Percentiles rank a stretch among this genome's conserved stretches.
These are phyloP conservation scores for Melanotaenia duboulayi DNA, from an alignment of 2,113 vertebrate genomes.

Conservation along the genomic window DNA sequence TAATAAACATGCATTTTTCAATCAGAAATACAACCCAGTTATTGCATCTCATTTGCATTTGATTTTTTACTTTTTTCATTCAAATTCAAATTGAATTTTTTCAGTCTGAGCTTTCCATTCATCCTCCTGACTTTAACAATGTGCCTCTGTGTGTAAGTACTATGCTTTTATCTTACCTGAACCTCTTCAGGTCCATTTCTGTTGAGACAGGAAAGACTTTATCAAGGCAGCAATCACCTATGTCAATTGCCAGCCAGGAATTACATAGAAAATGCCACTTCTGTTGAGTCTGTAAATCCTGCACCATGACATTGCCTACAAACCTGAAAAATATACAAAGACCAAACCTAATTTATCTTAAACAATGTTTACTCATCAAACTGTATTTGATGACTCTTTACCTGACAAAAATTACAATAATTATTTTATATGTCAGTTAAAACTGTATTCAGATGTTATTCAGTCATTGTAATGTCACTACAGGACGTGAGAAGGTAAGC, in stretches of 20 bases:
- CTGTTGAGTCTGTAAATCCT: constrained; percentile 84
- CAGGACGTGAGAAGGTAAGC: not conserved
- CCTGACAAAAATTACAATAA: no score
- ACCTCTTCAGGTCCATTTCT: constrained; percentile 88
- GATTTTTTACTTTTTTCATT: not conserved
- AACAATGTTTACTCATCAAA: not conserved
- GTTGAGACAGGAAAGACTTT: constrained; percentile 88
- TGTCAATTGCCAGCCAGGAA: constrained; percentile 90
- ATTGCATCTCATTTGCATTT: constrained; percentile 23
- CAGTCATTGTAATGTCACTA: no score
- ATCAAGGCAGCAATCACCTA: constrained; percentile 88
- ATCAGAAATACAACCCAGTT: not conserved
- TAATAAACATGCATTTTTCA: not conserved
- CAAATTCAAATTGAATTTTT: constrained; percentile 1
- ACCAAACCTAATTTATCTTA: not conserved
- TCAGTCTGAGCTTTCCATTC: not conserved
- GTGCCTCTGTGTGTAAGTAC: not conserved
- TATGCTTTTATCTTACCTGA: constrained; percentile 82
- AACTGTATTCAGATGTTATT: no score
- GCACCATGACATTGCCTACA: constrained; percentile 86
- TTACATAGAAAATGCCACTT: constrained; percentile 94
- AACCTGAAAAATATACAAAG: constrained; percentile 82
- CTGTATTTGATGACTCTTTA: no score
- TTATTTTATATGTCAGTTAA: no score
- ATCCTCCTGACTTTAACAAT: not conserved